Conservation (phyloP, 2,797 vertebrate genomes). For the Melopsittacus undulatus region DNA sequence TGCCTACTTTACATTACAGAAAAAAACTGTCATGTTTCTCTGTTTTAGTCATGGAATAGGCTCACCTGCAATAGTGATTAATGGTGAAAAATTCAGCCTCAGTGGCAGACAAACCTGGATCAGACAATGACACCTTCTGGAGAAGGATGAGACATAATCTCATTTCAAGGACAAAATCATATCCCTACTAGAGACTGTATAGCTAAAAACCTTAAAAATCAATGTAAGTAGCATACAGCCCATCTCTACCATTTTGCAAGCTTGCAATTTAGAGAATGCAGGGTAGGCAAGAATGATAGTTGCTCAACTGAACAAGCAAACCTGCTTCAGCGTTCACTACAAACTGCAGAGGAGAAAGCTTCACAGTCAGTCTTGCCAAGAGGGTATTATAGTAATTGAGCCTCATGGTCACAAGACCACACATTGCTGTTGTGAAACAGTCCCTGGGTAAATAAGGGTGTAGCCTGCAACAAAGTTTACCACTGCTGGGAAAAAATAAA, state of each 20-base stretch:
- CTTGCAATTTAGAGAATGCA: neutral
- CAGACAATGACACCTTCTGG: neutral
- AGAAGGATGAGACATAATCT: neutral
- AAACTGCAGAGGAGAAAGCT: constrained; percentile 2
- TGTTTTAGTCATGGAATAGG: neutral
- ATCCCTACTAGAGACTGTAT: neutral
- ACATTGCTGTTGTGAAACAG: constrained; percentile 8
- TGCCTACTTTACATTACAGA: neutral
- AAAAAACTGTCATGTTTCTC: neutral
- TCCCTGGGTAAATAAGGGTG: constrained; percentile 26
- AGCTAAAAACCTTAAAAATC: neutral
- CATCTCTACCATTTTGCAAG: neutral
- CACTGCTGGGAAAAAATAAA: neutral
- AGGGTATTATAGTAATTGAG: constrained; percentile 15
- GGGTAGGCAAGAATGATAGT: neutral
- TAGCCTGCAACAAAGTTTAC: neutral
- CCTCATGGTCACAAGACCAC: constrained; percentile 27
- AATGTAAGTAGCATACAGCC: neutral
- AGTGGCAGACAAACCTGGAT: neutral
- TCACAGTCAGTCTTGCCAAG: neutral
- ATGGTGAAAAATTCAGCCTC: neutral
- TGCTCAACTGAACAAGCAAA: neutral
- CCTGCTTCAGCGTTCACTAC: neutral
- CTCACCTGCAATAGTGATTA: neutral
- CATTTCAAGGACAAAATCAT: neutral